Evolutionary conservation across 2,888 invertebrate genomes (phyloP).

Genomic region (Isoperla grammatica): DNA sequence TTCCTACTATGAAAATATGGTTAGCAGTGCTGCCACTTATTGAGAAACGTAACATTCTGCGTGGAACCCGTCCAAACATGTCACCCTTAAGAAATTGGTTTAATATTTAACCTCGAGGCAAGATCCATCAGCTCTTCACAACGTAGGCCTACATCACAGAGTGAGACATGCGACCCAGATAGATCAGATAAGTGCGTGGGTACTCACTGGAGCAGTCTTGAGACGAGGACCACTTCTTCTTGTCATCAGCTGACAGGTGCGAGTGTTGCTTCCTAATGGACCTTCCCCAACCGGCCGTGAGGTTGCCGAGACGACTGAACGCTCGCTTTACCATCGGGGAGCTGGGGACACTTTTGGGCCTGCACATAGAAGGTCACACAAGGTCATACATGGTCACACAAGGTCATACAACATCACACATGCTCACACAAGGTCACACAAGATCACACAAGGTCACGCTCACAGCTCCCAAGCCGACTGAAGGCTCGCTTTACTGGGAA

Average conservation of each 20-base stretch:
- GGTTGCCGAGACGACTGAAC: conserved; percentile 82
- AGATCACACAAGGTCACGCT: not conserved
- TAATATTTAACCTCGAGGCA: not conserved
- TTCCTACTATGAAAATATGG: too few relatives aligned
- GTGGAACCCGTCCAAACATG: too few relatives aligned
- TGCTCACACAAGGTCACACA: conserved; percentile 26
- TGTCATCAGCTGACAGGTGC: conserved; percentile 76
- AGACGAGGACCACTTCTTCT: conserved; percentile 81
- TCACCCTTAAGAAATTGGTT: too few relatives aligned
- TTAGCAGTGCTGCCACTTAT: too few relatives aligned
- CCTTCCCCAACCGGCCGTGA: conserved; percentile 86
- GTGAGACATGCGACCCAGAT: not conserved
- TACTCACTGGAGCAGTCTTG: conserved; percentile 85
- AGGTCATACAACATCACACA: conserved; percentile 22
- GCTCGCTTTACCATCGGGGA: conserved; percentile 92
- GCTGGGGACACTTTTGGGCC: conserved; percentile 89
- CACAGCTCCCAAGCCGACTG: too few relatives aligned
- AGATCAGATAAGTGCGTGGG: not conserved
- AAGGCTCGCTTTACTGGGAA: too few relatives aligned
- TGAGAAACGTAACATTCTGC: too few relatives aligned
- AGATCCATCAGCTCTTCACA: not conserved
- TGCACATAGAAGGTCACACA: conserved; percentile 45
- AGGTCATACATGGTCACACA: too few relatives aligned
- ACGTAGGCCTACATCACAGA: not conserved
- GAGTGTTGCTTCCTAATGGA: conserved; percentile 80